A percentile compares a stretch with the other conserved stretches of the same genome.
phyloP scores from a whole-genome alignment of 2,888 invertebrate genomes.

The Sarcophaga caerulescens region DNA sequence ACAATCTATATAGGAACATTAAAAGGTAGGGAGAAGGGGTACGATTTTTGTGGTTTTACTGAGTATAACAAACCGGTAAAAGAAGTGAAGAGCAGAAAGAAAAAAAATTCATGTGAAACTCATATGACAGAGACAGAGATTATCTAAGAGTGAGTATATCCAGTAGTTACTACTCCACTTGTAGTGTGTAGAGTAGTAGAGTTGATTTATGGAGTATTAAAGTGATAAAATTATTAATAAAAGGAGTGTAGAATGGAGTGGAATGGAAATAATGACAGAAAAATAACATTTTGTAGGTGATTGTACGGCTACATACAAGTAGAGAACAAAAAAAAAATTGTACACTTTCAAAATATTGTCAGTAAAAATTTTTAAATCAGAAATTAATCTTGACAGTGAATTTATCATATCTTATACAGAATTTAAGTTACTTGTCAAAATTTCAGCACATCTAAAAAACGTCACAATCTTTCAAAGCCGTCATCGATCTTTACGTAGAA shows the following conservation, averaged over 20 bases:
- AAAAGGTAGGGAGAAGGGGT: background rate
- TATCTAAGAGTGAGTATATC: background rate
- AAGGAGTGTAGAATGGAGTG: background rate
- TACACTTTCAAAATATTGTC: background rate
- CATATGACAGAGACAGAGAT: too few relatives aligned
- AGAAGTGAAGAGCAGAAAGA: conserved; percentile 13
- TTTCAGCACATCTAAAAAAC: too few relatives aligned
- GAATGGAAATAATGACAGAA: background rate
- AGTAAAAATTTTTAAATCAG: background rate
- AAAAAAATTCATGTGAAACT: conserved; percentile 13
- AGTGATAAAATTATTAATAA: conserved; percentile 27
- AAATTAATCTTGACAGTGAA: background rate
- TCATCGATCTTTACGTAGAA: too few relatives aligned
- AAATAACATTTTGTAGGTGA: conserved; percentile 24
- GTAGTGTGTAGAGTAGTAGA: background rate
- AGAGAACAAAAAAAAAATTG: background rate
- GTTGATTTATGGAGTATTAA: background rate
- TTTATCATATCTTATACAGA: too few relatives aligned
- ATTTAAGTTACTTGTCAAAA: too few relatives aligned
- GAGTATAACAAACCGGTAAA: conserved; percentile 36
- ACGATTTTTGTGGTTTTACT: conserved; percentile 54
- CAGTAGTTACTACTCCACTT: background rate
- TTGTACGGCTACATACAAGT: background rate
- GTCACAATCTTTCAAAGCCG: too few relatives aligned
- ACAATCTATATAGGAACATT: background rate